phyloP scores from a whole-genome alignment of 1,140 invertebrate species.

The Bombus soroeensis region DNA sequence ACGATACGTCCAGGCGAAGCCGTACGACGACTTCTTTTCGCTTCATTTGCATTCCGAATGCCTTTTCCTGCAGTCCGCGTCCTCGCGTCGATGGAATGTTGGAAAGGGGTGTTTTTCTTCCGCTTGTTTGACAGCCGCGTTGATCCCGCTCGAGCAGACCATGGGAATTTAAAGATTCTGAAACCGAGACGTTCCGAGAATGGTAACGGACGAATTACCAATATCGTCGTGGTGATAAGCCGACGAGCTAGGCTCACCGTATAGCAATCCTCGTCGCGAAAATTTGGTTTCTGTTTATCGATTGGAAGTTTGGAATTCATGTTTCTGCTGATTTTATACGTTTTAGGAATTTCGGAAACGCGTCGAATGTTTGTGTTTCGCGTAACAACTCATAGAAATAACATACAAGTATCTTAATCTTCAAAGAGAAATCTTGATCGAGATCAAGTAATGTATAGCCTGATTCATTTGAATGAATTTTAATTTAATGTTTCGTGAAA shows the following conservation, averaged over 20 bases:
- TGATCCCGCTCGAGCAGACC: neutral
- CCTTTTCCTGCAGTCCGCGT: neutral
- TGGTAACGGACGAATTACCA: neutral
- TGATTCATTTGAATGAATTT: too few relatives aligned
- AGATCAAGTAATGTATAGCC: too few relatives aligned
- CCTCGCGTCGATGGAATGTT: neutral
- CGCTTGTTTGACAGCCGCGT: neutral
- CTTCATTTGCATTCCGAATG: conserved; percentile 36
- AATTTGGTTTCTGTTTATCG: neutral
- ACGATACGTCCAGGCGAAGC: conserved; percentile 5
- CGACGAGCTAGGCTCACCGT: neutral
- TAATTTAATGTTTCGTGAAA: too few relatives aligned
- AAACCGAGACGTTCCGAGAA: neutral
- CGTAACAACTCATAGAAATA: too few relatives aligned
- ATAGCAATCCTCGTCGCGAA: neutral
- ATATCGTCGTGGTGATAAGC: neutral
- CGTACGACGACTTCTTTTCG: conserved; percentile 28
- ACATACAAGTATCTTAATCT: too few relatives aligned
- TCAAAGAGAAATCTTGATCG: too few relatives aligned
- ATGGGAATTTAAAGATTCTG: neutral
- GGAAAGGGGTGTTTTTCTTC: neutral
- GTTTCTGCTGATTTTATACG: neutral
- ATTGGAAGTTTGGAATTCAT: neutral
- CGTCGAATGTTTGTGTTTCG: neutral
- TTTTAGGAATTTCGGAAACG: neutral